Base-by-base conservation (phyloP, 2,113 vertebrate genomes). In the Petrocephalus microphthalmus region DNA sequence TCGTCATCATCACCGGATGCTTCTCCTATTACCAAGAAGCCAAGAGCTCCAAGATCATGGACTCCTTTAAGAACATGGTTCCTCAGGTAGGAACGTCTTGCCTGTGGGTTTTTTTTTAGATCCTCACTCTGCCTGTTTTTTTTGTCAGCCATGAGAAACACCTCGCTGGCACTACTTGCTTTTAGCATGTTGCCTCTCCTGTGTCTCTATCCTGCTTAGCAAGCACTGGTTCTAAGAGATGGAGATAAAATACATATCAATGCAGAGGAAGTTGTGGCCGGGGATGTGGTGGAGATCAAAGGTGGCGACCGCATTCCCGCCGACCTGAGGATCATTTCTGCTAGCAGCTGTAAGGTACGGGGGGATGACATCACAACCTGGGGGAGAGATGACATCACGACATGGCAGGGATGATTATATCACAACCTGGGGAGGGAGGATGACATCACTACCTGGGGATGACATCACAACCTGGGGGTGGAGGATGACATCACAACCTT, bases 31-130 rank as follows among this genome's bases (percentile, higher is more conserved):
- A 97, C 94, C 97, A 98, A 91, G 97, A 98, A 90, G 96, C 97
- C 91, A 98, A 98, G 92, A 98, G 97, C 91, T 98, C 97, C 19
- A 94, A 96, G 86, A 98, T 98, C 93, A 98, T 98, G 97, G 97
- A 98, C 87, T 98, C 97, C 89, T 98, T 98, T 93, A 97, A 97
- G 92, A 98, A 97, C 91, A 98, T 98, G 97, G 97, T 98, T 53
- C 97, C 97, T 19, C 97, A 98, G 96, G 97, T 97, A 83, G 91
- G 92, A 83, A 83, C 0, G 20, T 83, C 52, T 64, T 13, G 11
- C 0, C 2, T n/a, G 19, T 52, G 20, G 54, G 51, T 52, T 45
- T 52, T 89, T 64, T 89, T 89, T 71, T 89, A 7, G 7, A 8
- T 6, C 33, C n/a, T n/a, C 45, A 5, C 84, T 85, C 33, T 83